Percentiles rank a stretch among this genome's conserved stretches.
phyloP scores from a whole-genome alignment of 2,797 vertebrate species.

The Anguilla anguilla region DNA sequence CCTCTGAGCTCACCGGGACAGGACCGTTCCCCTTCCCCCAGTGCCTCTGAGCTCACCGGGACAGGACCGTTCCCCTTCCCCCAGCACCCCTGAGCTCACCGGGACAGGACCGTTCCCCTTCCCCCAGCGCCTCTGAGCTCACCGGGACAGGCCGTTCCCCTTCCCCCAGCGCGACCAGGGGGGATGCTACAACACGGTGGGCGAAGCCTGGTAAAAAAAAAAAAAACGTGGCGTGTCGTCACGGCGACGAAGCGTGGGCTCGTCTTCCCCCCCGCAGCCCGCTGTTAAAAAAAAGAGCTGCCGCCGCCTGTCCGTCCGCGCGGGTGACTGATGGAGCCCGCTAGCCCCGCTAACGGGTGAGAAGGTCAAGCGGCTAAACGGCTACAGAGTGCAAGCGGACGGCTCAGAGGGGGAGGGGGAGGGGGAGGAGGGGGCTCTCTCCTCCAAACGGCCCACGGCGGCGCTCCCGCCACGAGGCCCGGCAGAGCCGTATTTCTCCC shows the following conservation, averaged over 20 bases:
- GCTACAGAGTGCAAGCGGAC: background rate
- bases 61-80: slow-evolving; percentile 38
- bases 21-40: slow-evolving; percentile 37
- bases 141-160: slow-evolving; percentile 35
- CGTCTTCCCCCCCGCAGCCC: background rate
- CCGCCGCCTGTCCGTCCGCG: background rate
- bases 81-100: background rate
- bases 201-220: background rate
- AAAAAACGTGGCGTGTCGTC: background rate
- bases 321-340: background rate
- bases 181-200: background rate
- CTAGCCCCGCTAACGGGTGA: background rate
- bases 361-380: slow-evolving; percentile 4
- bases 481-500: slow-evolving; percentile 28
- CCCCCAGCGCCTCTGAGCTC: background rate
- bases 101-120: slow-evolving; percentile 37
- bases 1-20: too few species aligned
- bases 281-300: background rate
- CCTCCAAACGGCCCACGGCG: background rate
- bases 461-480: background rate
- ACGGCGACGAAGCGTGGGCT: background rate
- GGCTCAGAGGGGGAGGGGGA: background rate
- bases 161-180: background rate
- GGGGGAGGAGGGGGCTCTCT: background rate
- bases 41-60: background rate